A percentile compares a stretch with the other conserved stretches of the same genome.
phyloP scores from a whole-genome alignment of 2,797 vertebrate genomes.

The Argya squamiceps region DNA sequence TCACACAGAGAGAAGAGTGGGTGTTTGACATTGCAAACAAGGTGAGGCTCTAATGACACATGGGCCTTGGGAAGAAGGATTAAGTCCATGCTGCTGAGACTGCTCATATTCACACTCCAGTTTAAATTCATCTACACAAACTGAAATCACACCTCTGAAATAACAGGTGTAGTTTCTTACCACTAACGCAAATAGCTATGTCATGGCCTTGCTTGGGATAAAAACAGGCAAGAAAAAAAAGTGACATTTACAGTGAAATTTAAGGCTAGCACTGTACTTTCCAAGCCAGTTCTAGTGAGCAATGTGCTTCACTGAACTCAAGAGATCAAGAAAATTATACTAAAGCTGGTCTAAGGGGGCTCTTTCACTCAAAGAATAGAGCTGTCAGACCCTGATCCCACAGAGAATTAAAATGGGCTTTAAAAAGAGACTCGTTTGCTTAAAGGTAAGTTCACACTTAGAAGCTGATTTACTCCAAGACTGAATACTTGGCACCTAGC shows the following conservation, averaged over 20 bases:
- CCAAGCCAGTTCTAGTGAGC: background rate
- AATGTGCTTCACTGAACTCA: background rate
- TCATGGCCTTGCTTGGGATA: background rate
- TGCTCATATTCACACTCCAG: fast-evolving
- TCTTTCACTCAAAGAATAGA: background rate
- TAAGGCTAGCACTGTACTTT: background rate
- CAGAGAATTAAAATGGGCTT: background rate
- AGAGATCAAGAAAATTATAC: background rate
- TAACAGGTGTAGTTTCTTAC: background rate
- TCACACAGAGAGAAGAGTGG: background rate
- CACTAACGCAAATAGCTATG: background rate
- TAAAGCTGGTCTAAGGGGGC: background rate
- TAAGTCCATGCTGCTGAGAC: background rate
- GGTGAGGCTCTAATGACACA: background rate
- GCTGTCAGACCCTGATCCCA: background rate
- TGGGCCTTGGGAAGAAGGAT: background rate
- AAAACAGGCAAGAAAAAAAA: background rate
- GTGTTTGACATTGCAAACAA: background rate
- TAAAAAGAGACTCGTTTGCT: background rate
- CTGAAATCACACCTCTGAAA: background rate
- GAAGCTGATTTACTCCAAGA: background rate
- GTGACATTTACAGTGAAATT: background rate
- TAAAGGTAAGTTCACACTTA: background rate
- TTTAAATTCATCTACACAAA: background rate
- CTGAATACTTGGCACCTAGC: background rate